Base-by-base conservation (phyloP, 2,888 invertebrate genomes). In the Anticlea derivata region DNA sequence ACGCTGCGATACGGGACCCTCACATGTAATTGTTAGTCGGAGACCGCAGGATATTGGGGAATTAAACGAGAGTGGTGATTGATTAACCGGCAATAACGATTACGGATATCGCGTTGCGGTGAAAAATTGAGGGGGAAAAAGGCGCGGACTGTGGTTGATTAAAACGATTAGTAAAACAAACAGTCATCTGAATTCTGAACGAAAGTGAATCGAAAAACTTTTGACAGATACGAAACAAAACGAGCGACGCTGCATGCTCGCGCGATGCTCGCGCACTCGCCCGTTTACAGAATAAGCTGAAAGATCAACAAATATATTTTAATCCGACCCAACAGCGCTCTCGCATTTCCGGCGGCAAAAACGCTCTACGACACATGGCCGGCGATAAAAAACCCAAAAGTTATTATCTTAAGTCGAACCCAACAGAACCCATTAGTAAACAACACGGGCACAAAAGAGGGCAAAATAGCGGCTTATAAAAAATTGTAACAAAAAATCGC, bases 391-490 rank as follows among this genome's bases (percentile, higher is more conserved):
- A 88, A 86, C 77, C 77, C 55, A 69, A 74, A n/a, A 88, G 81
- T 86, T 89, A 89, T 90, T 89, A 90, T 89, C 89, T 89, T 82
- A 89, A 88, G 88, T 87, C 88, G 87, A 86, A 86, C 86, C 88
- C 85, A 88, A 81, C 88, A 86, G 87, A 87, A 86, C 85, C 87
- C 89, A 90, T 90, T 90, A 90, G 90, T 89, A 90, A 89, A 89
- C 90, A 89, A 89, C 90, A 82, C 83, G 79, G 77, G 75, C 88
- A 86, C 88, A 89, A 87, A 87, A 80, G 83, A 88, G 87, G 83
- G 86, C 80, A 81, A 86, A 88, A 88, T 83, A 85, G 83, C 83
- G 68, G 82, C 84, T 83, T 80, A 85, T 78, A 83, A 86, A 87
- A 84, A 80, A 82, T 75, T 71, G 77, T 78, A 76, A 88, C 86